Evolutionary conservation across 2,797 vertebrate genomes (phyloP), one percentile per base, ranked within the genome.

Genomic region (Nasua narica): DNA sequence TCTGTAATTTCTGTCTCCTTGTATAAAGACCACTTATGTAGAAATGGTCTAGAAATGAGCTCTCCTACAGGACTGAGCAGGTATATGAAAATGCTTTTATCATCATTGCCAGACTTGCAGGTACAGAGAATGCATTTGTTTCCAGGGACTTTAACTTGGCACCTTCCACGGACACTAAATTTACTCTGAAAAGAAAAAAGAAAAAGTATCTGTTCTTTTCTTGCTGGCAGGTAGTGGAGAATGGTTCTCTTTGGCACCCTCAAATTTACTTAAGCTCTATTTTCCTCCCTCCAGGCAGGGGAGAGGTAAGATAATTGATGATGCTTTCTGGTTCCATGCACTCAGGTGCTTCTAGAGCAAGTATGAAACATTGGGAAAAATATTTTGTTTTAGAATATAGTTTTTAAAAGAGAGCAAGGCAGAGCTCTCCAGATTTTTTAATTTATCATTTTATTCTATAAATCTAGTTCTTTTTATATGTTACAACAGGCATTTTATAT

Each of bases 1-100:
- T 50, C 35, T n/a, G 21, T 62, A 60, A 88, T 82, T 95, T 91
- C 48, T 54, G 3, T 67, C 83, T 84, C 25, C 32, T 83, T 93
- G n/a, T 78, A 12, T 85, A 83, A 90, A 95, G 50, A 35, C n/a
- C 27, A 67, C 84, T 77, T 74, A 83, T 35, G 35, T 86, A 82
- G 67, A 84, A 67, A 37, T 40, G 35, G n/a, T 58, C 13, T 78
- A 40, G 65, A 83, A 90, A 46, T 10, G 40, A 2, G 5, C 13
- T 79, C 2, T 79, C 69, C 50, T 46, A 7, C 32, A 23, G 82
- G 48, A 79, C 65, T 65, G 15, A 91, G 37, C n/a, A 90, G n/a
- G 67, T 23, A n/a, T 82, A 21, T n/a, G 35, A 69, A 54, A 87
- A 96, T 50, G 43, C 79, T 94, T 95, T 97, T 93, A 79, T 93